phyloP scores from a whole-genome alignment of 2,888 invertebrate genomes.

The Machimus rusticus region DNA sequence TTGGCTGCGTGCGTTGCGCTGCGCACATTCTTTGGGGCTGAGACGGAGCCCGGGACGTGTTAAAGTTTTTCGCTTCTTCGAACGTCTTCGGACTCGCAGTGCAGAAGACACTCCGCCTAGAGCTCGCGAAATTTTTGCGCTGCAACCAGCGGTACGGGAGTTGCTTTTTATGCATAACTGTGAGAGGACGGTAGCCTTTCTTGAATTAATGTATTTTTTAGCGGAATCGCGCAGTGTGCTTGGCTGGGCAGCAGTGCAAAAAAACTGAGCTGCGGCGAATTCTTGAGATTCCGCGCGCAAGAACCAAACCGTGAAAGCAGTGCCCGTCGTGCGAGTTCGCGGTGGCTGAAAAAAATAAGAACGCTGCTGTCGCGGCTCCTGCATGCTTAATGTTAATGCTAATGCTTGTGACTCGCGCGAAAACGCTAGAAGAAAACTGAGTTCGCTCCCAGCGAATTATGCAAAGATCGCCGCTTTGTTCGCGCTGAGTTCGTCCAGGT shows the following conservation, averaged over 20 bases:
- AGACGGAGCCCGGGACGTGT: not conserved
- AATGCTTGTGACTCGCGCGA: not conserved
- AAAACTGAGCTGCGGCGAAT: not conserved
- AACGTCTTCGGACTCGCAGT: not conserved
- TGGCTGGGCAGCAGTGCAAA: not conserved
- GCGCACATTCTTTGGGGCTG: conserved; percentile 17
- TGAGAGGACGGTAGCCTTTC: conserved; percentile 7
- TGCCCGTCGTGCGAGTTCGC: not conserved
- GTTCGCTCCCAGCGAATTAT: not conserved
- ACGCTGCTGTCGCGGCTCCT: not conserved
- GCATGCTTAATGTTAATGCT: not conserved
- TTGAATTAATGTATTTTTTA: conserved; percentile 11
- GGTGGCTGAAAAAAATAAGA: not conserved
- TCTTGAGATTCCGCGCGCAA: conserved; percentile 9
- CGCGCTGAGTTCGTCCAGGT: not conserved
- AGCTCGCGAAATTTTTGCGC: not conserved
- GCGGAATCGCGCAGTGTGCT: not conserved
- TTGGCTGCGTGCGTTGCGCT: conserved; percentile 36
- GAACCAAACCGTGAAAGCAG: conserved; percentile 21
- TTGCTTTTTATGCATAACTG: conserved; percentile 24
- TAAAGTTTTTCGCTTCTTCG: not conserved
- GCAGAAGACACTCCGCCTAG: not conserved
- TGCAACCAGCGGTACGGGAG: not conserved
- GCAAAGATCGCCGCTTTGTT: not conserved
- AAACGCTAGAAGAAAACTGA: not conserved